Percentiles rank a stretch among this genome's conserved stretches.
Conservation (phyloP, 2,888 invertebrate species). For the Lydus trimaculatus region DNA sequence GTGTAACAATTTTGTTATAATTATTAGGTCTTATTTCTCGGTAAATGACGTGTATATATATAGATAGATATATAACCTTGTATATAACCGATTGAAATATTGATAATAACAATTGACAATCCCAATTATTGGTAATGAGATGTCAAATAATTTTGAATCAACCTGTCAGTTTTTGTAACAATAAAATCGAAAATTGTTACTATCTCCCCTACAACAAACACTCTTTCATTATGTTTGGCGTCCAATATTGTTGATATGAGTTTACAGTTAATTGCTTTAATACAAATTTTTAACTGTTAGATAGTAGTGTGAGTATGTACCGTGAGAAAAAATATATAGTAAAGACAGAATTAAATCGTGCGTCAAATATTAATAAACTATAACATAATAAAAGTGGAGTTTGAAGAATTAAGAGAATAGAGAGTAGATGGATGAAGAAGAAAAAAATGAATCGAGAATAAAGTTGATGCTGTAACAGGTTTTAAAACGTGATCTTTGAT, state of each 20-base stretch:
- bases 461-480: conserved; percentile 1
- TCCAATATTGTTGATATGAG: background rate
- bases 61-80: too few species aligned
- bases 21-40: background rate
- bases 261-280: background rate
- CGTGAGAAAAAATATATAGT: background rate
- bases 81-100: background rate
- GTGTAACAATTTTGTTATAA: background rate
- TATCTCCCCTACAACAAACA: background rate
- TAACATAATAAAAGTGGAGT: conserved; percentile 14
- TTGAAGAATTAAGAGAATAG: background rate
- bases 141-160: background rate
- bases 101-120: background rate
- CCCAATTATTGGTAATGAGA: background rate
- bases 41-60: background rate
- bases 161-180: background rate
- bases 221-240: too few species aligned
- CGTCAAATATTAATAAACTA: conserved; percentile 31
- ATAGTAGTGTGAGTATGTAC: background rate
- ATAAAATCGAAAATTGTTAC: background rate
- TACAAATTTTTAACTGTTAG: background rate
- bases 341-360: conserved; percentile 28
- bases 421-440: background rate
- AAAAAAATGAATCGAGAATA: background rate
- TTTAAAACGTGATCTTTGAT: conserved; percentile 9